phyloP scores from a whole-genome alignment of 2,113 vertebrate species.

The Myotis davidii region DNA sequence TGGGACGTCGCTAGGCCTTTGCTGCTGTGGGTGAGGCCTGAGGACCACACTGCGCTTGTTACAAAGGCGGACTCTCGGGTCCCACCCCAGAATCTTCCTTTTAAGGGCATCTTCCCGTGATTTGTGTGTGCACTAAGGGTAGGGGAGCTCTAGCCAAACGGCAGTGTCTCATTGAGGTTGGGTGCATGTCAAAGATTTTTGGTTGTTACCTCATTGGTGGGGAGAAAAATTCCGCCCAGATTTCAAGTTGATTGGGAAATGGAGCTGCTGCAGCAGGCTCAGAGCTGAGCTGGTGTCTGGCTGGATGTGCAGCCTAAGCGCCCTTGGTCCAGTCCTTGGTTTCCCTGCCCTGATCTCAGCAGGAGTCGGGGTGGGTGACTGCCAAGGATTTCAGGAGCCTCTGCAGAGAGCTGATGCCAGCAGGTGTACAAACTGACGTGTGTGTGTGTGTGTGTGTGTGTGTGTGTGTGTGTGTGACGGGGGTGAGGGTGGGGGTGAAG shows the following conservation, averaged over 20 bases:
- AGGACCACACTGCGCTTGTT: neutral
- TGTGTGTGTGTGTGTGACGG: too few relatives aligned
- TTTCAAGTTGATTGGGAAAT: neutral
- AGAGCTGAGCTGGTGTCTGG: neutral
- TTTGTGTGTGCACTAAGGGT: neutral
- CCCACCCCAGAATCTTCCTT: fast-evolving
- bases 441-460: too few relatives aligned
- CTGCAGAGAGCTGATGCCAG: neutral
- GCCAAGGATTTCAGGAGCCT: neutral
- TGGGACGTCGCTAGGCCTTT: neutral
- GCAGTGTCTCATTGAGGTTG: neutral
- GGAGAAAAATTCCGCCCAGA: neutral
- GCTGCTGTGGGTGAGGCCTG: neutral
- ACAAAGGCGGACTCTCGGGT: neutral
- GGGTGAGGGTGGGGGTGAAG: neutral
- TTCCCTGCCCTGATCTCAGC: neutral
- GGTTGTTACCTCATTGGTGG: neutral
- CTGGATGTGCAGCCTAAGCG: fast-evolving
- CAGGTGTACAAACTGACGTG: neutral
- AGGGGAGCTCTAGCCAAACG: neutral
- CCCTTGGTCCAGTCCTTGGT: neutral
- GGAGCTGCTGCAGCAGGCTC: neutral
- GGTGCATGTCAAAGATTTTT: neutral
- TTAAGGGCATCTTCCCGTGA: neutral
- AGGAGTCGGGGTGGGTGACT: neutral